These are phyloP conservation scores for Drosophila mulleri DNA, from an alignment of 2,888 invertebrate genomes.

Conservation along the genomic window DNA sequence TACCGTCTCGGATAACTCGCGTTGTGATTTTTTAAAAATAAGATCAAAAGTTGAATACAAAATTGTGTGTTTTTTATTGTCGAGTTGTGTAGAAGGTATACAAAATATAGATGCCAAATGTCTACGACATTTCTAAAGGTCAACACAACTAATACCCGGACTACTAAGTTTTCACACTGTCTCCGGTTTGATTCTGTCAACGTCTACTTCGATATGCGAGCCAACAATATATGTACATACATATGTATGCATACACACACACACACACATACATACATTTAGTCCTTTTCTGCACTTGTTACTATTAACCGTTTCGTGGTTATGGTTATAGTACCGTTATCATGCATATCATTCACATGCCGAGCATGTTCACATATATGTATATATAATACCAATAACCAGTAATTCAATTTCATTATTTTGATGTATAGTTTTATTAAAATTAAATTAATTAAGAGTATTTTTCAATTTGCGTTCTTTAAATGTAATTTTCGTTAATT, in stretches of 20 bases:
- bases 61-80: constrained; percentile 57
- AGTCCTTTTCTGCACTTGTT: constrained; percentile 10
- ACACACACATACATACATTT: not conserved
- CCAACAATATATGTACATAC: not conserved
- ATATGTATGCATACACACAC: not conserved
- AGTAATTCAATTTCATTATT: no score
- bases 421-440: not conserved
- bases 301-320: constrained; percentile 35
- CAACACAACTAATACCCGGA: constrained; percentile 25
- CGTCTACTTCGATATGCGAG: constrained; percentile 1
- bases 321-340: constrained; percentile 35
- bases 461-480: not conserved
- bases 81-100: constrained; percentile 62
- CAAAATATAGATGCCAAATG: constrained; percentile 55
- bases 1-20: constrained; percentile 45
- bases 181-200: constrained; percentile 3
- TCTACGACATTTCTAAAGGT: constrained; percentile 17
- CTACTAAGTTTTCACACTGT: constrained; percentile 31
- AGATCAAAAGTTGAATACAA: constrained; percentile 52
- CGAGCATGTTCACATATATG: constrained; percentile 25
- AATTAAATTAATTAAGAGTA: not conserved
- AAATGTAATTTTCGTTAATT: not conserved
- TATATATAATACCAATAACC: no score
- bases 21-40: constrained; percentile 59
- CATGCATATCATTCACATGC: constrained; percentile 39